These are phyloP conservation scores for Colaptes auratus DNA, from an alignment of 2,113 vertebrate species.

Conservation along the genomic window DNA sequence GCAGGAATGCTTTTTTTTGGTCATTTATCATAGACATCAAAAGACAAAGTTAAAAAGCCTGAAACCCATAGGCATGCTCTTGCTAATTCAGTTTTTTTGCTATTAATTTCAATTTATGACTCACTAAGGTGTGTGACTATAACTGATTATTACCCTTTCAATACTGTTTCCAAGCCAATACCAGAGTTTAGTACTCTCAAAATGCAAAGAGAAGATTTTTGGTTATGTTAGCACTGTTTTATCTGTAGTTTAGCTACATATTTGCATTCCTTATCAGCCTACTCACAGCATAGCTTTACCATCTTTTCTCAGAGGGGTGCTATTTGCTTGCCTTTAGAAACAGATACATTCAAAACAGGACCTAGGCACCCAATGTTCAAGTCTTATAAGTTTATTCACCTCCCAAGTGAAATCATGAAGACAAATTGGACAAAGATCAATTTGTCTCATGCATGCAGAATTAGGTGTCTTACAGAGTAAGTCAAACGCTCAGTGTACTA, in stretches of 20 bases:
- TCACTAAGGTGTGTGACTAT: neutral
- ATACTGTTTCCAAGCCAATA: neutral
- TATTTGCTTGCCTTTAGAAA: neutral
- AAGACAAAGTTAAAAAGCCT: neutral
- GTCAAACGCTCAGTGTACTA: neutral
- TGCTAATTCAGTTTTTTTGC: neutral
- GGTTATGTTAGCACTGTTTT: neutral
- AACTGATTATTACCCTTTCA: neutral
- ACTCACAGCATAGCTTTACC: neutral
- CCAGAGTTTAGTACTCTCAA: neutral
- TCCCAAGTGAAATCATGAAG: neutral
- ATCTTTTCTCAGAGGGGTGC: neutral
- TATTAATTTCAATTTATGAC: neutral
- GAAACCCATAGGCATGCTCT: neutral
- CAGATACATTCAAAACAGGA: neutral
- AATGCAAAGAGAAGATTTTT: neutral
- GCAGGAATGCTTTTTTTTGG: neutral
- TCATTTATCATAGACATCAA: neutral
- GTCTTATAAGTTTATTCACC: neutral
- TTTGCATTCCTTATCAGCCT: neutral
- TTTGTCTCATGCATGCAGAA: neutral
- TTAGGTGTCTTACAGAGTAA: neutral
- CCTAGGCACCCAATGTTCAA: neutral
- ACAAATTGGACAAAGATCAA: neutral
- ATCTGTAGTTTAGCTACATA: neutral